Conservation (phyloP, 2,888 invertebrate genomes). For the Napeogenes sylphis region DNA sequence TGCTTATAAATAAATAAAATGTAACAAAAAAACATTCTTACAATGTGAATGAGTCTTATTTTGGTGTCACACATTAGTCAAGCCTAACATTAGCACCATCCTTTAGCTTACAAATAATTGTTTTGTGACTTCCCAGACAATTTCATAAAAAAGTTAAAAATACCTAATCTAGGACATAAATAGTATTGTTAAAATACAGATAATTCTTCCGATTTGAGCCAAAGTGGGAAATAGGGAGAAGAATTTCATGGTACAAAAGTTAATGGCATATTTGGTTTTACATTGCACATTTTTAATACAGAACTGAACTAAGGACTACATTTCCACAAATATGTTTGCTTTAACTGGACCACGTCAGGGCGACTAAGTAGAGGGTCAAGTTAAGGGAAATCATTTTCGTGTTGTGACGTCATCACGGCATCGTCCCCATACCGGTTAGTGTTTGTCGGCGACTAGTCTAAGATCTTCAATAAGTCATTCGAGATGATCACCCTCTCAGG, state of each 20-base stretch:
- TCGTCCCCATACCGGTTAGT: constrained; percentile 45
- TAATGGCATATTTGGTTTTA: constrained; percentile 76
- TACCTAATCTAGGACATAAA: constrained; percentile 76
- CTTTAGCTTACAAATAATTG: constrained; percentile 71
- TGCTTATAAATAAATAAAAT: constrained; percentile 73
- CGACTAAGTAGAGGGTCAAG: constrained; percentile 52
- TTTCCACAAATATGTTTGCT: constrained; percentile 61
- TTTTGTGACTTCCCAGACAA: constrained; percentile 76
- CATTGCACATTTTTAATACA: constrained; percentile 73
- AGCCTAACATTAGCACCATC: constrained; percentile 76
- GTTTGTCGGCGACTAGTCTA: constrained; percentile 33
- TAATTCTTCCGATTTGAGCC: constrained; percentile 75
- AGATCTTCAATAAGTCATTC: constrained; percentile 32
- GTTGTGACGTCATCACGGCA: constrained; percentile 44
- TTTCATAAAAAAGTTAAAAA: constrained; percentile 77
- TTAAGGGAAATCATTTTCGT: constrained; percentile 66
- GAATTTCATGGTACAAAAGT: constrained; percentile 63
- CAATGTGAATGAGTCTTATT: constrained; percentile 71
- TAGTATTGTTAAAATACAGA: constrained; percentile 66
- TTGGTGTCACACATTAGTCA: constrained; percentile 76
- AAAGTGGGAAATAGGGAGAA: constrained; percentile 59
- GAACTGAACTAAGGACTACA: constrained; percentile 63
- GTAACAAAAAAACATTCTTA: constrained; percentile 74
- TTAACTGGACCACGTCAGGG: constrained; percentile 64
- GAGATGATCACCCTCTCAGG: constrained; percentile 21